Evolutionary conservation across 1,140 invertebrate genomes (phyloP), one percentile per base, ranked within the genome.

Genomic region (Hermatobates lingyangjiaoensis): DNA sequence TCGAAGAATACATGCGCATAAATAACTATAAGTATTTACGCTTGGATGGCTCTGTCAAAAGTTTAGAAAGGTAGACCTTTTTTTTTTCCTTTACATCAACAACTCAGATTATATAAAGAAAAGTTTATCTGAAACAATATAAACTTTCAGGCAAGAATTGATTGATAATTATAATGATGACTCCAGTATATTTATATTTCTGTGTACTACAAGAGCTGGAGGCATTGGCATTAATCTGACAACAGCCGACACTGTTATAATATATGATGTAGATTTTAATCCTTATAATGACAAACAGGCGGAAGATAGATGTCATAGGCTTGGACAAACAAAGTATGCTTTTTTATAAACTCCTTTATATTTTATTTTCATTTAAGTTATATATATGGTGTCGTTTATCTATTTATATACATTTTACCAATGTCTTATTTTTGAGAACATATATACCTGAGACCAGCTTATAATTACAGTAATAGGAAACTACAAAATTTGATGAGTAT

Each of bases 231-330:
- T 96, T 56, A 96, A 94, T 71, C 71, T 96, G 53, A 91, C 88
- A 1, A 76, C 83, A 20, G 90, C 91, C 0, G 90, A 95, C 67
- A 92, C 88, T 44, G 87, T 90, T 48, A 87, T 96, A 59, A 91
- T 96, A 55, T 91, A 93, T 63, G 91, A 96, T 63, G 88, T 91
- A 30, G 90, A 94, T 68, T 94, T 91, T 62, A 97, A 96, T 71
- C 92, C 92, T 0, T 93, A 95, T 62, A 96, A 97, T 65, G 92
- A 97, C 64, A 93, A 94, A 64, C 93, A 96, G 68, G 92, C 92
- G 0, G 92, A 97, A 66, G 94, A 97, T 70, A 74, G 93, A 47
- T 94, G 90, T 69, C 93, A 97, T 65, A 74, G 93, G 51, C 82
- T 97, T 66, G 92, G 93, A 5, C 93, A 97, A 65, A 87, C 72